Evolutionary conservation across 1,140 invertebrate species (phyloP), one percentile per base, ranked within the genome.

Genomic region (Melanaphis sacchari): DNA sequence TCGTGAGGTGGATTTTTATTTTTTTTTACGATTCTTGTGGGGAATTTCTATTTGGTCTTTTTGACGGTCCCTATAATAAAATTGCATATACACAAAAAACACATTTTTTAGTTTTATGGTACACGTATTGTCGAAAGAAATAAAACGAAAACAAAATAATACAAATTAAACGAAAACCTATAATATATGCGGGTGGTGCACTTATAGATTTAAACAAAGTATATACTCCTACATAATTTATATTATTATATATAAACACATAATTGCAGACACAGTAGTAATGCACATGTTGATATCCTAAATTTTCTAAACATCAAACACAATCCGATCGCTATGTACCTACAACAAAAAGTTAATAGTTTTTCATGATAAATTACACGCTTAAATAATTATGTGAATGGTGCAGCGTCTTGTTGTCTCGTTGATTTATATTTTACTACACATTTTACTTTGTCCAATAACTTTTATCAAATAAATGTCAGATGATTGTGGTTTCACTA

Each of bases 1-100:
- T 90, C 18, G 38, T 41, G 89, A 40, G 89, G 89, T 90, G 52
- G 52, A 54, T 54, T 89, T 89, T 89, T 54, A 89, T 90, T 89
- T 38, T 40, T 87, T 76, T 89, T 90, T 90, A 90, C 52, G 89
- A 90, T 90, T 90, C 22, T 90, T n/a, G 3, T 24, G 87, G 8
- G 52, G 52, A 54, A 66, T 66, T 90, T 90, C 89, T 90, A 41
- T 90, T 90, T 66, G 40, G 52, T 90, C 59, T 90, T 66, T 59
- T 41, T n/a, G 87, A 54, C 46, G 36, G 87, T 54, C 11, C 26
- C 88, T 36, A 26, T 90, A 90, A 90, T 90, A 90, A 90, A 90
- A 90, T 90, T 90, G 22, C 54, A 54, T 66, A 41, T 18, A 85
- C 41, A 90, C 54, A 59, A 66, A 66, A 90, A 90, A 90, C 52